Conservation (phyloP, 2,888 invertebrate species). For the Geophilus truncorum region DNA sequence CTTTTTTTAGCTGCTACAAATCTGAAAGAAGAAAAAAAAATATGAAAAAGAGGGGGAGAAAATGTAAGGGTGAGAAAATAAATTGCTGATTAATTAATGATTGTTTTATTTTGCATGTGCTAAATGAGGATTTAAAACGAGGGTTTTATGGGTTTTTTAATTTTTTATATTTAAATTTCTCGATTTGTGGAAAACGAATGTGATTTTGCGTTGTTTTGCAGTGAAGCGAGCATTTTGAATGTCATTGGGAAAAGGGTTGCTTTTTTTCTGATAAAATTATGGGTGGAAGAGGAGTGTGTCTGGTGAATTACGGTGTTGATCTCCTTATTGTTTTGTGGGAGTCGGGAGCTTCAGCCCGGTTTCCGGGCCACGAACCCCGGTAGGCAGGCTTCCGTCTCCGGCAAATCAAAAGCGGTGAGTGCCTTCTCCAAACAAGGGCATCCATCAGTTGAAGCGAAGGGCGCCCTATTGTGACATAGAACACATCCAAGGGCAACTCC, state of each 20-base stretch:
- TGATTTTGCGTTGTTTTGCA: constrained; percentile 4
- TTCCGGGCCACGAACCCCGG: constrained; percentile 27
- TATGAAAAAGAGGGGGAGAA: neutral
- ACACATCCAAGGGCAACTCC: constrained; percentile 27
- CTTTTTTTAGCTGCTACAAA: neutral
- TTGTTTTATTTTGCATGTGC: neutral
- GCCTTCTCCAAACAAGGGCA: constrained; percentile 27
- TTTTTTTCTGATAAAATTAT: neutral
- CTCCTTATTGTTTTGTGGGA: constrained; percentile 25
- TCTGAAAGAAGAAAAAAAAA: neutral
- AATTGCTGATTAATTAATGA: neutral
- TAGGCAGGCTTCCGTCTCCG: constrained; percentile 27
- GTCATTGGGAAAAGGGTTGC: neutral
- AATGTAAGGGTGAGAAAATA: neutral
- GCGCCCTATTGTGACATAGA: constrained; percentile 21
- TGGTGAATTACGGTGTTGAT: constrained; percentile 2
- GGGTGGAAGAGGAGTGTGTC: neutral
- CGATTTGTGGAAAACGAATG: neutral
- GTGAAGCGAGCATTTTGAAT: constrained; percentile 14
- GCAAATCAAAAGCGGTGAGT: constrained; percentile 27
- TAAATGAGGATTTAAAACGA: neutral
- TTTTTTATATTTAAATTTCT: neutral
- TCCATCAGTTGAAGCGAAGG: constrained; percentile 21
- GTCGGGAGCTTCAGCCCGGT: constrained; percentile 9
- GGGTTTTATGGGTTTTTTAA: neutral